Evolutionary conservation across 2,888 invertebrate genomes (phyloP).

Genomic region (Seladonia tumulorum): DNA sequence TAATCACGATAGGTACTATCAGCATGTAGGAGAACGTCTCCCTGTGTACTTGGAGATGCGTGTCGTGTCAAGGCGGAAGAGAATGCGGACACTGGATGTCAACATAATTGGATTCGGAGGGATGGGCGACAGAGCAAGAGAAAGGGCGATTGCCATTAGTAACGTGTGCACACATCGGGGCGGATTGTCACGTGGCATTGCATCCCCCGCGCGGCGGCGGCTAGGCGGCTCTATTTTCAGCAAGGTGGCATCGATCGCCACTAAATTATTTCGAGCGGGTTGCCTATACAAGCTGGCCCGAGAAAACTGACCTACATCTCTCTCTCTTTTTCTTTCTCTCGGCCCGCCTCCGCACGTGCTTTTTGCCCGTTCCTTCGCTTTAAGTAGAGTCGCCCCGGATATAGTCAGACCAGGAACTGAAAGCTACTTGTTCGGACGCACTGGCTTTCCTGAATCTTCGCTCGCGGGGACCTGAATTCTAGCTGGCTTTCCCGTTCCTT

Average conservation of each 20-base stretch:
- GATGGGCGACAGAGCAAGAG: slow-evolving; percentile 39
- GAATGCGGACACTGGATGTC: slow-evolving; percentile 63
- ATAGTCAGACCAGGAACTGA: slow-evolving; percentile 45
- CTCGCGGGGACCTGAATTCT: not conserved
- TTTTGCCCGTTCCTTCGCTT: slow-evolving; percentile 39
- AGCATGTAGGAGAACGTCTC: not conserved
- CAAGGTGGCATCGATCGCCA: slow-evolving; percentile 81
- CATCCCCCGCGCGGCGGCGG: slow-evolving; percentile 63
- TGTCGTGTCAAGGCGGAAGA: slow-evolving; percentile 36
- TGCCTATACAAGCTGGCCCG: slow-evolving; percentile 77
- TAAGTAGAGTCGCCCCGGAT: slow-evolving; percentile 61
- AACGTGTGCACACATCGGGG: slow-evolving; percentile 45
- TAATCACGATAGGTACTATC: slow-evolving; percentile 2
- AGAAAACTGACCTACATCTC: slow-evolving; percentile 83
- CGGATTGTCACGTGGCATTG: slow-evolving; percentile 66
- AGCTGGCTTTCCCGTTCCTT: not conserved
- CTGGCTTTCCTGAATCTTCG: slow-evolving; percentile 15
- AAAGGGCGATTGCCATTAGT: slow-evolving; percentile 61
- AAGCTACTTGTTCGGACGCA: slow-evolving; percentile 44
- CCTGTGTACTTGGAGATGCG: slow-evolving; percentile 13
- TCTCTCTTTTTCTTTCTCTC: slow-evolving; percentile 35
- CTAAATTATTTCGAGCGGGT: slow-evolving; percentile 83
- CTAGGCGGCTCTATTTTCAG: slow-evolving; percentile 79
- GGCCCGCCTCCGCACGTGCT: slow-evolving; percentile 42
- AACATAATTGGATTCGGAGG: slow-evolving; percentile 67